Evolutionary conservation across 2,888 invertebrate genomes (phyloP), one percentile per base, ranked within the genome.

Genomic region (Rhamphomyia laevipes): DNA sequence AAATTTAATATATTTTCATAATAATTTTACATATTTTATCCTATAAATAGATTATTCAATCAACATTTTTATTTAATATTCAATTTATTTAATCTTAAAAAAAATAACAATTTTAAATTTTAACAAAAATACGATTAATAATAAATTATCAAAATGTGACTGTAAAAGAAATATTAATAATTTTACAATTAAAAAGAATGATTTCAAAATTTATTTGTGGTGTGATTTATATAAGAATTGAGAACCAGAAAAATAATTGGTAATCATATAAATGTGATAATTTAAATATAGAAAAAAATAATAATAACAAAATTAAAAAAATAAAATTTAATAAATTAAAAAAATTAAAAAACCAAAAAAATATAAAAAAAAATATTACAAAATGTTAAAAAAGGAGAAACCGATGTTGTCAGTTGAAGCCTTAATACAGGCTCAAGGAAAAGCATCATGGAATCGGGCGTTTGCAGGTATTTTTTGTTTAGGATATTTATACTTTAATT

Each of bases 341-440:
- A 46, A 45, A 42, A 45, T 45, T 35, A 16, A 44, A 44, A 47
- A 45, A n/a, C n/a, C n/a, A n/a, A n/a, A n/a, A n/a, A n/a, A n/a
- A n/a, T n/a, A n/a, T n/a, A n/a, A 47, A 48, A 48, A 46, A 44
- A 43, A 33, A n/a, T 15, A 45, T 30, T 27, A n/a, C 18, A 58
- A 53, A 51, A 58, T 58, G 58, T 31, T 58, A n/a, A 58, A 58
- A 48, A 58, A 58, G 49, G 58, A 58, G 43, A 58, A 58, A 47
- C 58, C 58, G 45, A 57, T 57, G 56, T 50, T 58, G 41, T 57
- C 56, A n/a, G 58, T 58, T 40, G 56, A 56, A 37, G 56, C 54
- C 35, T 48, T 58, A 35, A 58, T 58, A 42, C 55, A 58, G 53
- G 52, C 58, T n/a, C 58, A 58, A 44, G 55, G 55, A 43, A 56